phyloP scores from a whole-genome alignment of 1,140 invertebrate species.

The Solenopsis fugax region DNA sequence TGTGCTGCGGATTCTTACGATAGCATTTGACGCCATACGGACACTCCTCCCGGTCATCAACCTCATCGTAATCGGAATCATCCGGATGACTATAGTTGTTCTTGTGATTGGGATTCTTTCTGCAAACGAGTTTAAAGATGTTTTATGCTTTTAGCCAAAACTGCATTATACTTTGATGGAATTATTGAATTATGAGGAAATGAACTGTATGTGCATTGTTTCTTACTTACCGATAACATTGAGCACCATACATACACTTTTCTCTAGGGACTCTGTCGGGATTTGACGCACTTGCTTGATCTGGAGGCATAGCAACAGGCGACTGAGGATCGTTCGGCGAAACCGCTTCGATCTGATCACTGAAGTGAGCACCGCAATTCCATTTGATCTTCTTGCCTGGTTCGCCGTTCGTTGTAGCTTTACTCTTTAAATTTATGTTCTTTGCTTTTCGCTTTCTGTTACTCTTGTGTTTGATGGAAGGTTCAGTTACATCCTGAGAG shows the following conservation, averaged over 20 bases:
- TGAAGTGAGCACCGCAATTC: slow-evolving; percentile 60
- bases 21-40: slow-evolving; percentile 87
- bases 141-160: background rate
- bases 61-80: slow-evolving; percentile 86
- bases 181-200: slow-evolving; percentile 10
- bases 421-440: background rate
- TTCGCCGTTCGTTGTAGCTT: slow-evolving; percentile 11
- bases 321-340: slow-evolving; percentile 13
- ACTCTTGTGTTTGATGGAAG: background rate
- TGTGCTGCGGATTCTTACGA: slow-evolving; percentile 86
- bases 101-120: slow-evolving; percentile 85
- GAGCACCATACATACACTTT: slow-evolving; percentile 81
- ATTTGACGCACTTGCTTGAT: background rate
- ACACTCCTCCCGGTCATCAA: slow-evolving; percentile 86
- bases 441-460: background rate
- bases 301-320: background rate
- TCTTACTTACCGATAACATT: slow-evolving; percentile 84
- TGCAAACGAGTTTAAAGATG: slow-evolving; percentile 65
- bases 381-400: slow-evolving; percentile 70
- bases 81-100: slow-evolving; percentile 84
- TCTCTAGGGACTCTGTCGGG: slow-evolving; percentile 65
- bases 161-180: background rate
- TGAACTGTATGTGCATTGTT: background rate
- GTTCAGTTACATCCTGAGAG: background rate
- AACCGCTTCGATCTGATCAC: slow-evolving; percentile 55